Evolutionary conservation across 2,797 vertebrate genomes (phyloP), one percentile per base, ranked within the genome.

Genomic region (Hypotaenidia philippensis): DNA sequence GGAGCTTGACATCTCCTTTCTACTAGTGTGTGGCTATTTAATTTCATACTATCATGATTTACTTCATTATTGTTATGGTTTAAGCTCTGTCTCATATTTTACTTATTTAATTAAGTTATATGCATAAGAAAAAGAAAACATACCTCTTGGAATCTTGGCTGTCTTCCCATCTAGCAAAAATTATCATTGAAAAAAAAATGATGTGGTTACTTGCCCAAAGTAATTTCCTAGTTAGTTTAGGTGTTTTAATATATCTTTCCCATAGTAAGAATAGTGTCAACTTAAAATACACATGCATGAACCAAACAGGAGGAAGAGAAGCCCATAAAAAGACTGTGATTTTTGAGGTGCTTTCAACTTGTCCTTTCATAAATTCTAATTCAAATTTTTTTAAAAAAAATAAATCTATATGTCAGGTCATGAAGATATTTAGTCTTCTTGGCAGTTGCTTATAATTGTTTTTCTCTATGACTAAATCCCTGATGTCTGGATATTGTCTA

Each of bases 31-130:
- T 81, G 71, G 55, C 53, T 87, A 71, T 95, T 93, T 93, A 91
- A 83, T 94, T 94, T 41, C 75, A 85, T 31, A 34, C 65, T 66
- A 71, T 65, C 32, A 9, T 96, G 93, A 65, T 81, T 94, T 83
- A 61, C 64, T 87, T 93, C 90, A 49, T 87, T 95, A 63, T 84
- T 93, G 60, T 77, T 92, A 50, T 77, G 41, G 75, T 89, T 87
- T 89, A 92, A 89, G 20, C 32, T 86, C 60, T 65, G 71, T 68
- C 92, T 89, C 72, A 2, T 93, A 92, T 96, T 92, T 96, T 94
- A 92, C 72, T 92, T 94, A 95, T 86, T 96, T 97, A 94, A 95
- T 94, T 94, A 96, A 94, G 76, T 88, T 88, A 90, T 59, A 88
- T 83, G 59, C 55, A 38, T 79, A 91, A 88, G 76, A 79, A 93